Evolutionary conservation across 2,888 invertebrate genomes (phyloP).

Genomic region (Aphodius sticticus): DNA sequence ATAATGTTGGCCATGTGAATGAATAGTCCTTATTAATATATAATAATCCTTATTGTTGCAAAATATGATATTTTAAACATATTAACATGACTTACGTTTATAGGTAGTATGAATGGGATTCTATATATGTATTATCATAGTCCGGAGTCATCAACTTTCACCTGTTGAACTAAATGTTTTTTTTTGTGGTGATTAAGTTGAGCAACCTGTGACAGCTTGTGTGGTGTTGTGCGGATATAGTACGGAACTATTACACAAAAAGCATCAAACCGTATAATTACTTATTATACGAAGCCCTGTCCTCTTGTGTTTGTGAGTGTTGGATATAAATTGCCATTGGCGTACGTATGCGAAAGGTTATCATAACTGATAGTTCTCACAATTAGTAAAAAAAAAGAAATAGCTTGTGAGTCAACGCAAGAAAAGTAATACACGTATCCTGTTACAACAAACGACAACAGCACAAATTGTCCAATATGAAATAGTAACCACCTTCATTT

Average conservation of each 20-base stretch:
- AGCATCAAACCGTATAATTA: not conserved
- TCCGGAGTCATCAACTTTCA: not conserved
- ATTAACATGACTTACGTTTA: not conserved
- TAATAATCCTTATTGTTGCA: too few species aligned
- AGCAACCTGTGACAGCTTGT: not conserved
- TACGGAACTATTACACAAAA: conserved; percentile 4
- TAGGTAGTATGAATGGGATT: not conserved
- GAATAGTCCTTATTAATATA: too few species aligned
- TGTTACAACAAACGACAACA: too few species aligned
- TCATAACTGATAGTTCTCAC: not conserved
- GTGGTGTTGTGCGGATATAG: not conserved
- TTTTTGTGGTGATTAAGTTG: conserved; percentile 4
- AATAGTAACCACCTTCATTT: too few species aligned
- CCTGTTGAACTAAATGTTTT: not conserved
- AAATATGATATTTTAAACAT: not conserved
- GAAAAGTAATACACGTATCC: too few species aligned
- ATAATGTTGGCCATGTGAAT: too few species aligned
- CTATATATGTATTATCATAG: not conserved
- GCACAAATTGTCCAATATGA: too few species aligned
- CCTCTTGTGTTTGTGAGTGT: not conserved
- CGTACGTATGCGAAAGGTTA: not conserved
- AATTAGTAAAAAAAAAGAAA: too few species aligned
- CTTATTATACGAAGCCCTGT: not conserved
- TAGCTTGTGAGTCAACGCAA: too few species aligned
- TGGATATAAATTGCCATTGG: not conserved